Conservation (phyloP, 2,888 invertebrate species). For the Therioaphis trifolii region DNA sequence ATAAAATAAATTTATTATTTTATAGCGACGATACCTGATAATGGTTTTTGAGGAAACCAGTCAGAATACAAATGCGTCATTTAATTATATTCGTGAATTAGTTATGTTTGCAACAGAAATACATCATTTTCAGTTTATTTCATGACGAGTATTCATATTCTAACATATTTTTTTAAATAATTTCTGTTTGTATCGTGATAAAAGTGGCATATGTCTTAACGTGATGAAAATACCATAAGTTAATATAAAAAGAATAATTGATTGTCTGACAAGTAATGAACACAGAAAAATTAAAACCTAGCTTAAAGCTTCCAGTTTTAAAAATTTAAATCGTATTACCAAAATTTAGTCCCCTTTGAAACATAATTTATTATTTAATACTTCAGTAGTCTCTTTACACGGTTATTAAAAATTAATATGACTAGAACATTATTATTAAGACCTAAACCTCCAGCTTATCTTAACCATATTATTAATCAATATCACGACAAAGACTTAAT, state of each 20-base stretch:
- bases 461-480: background rate
- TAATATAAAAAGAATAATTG: background rate
- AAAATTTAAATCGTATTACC: background rate
- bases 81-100: too few relatives aligned
- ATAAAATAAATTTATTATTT: too few relatives aligned
- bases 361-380: background rate
- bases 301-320: background rate
- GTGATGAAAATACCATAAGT: too few relatives aligned
- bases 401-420: slow-evolving; percentile 16
- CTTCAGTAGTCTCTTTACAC: background rate
- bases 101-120: too few relatives aligned
- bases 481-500: background rate
- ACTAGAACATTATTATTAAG: background rate
- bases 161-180: too few relatives aligned
- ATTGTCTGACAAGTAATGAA: background rate
- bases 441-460: background rate
- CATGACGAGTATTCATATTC: too few relatives aligned
- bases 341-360: background rate
- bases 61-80: too few relatives aligned
- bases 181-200: too few relatives aligned
- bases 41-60: too few relatives aligned
- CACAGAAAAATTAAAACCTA: background rate
- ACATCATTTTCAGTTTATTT: too few relatives aligned
- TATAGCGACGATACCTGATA: too few relatives aligned
- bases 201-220: too few relatives aligned